These are phyloP conservation scores for Drosophila prolongata DNA, from an alignment of 2,888 invertebrate genomes.

Conservation along the genomic window DNA sequence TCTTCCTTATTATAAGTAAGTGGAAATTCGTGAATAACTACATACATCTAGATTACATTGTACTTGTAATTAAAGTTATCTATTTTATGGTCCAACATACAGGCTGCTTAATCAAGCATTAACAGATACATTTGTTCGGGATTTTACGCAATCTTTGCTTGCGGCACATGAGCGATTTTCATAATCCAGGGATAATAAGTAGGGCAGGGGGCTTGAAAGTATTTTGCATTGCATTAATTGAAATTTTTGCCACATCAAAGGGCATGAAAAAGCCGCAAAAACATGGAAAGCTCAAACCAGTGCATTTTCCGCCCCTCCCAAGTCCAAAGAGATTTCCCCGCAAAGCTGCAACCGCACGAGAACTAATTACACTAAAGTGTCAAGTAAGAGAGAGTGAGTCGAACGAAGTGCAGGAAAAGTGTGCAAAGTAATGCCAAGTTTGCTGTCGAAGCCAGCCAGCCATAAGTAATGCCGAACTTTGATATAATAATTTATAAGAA, in stretches of 20 bases:
- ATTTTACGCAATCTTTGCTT: constrained; percentile 1
- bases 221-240: constrained; percentile 61
- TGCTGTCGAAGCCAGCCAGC: constrained; percentile 36
- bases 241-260: constrained; percentile 66
- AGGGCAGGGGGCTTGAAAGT: constrained; percentile 7
- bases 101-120: constrained; percentile 17
- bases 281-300: constrained; percentile 10
- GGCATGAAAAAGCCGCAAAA: constrained; percentile 35
- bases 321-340: constrained; percentile 17
- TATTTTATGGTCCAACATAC: not conserved
- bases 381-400: constrained; percentile 20
- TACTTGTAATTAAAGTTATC: not conserved
- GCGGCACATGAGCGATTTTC: not conserved
- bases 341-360: constrained; percentile 25
- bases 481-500: constrained; percentile 52
- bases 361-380: constrained; percentile 50
- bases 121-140: constrained; percentile 7
- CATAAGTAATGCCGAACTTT: constrained; percentile 44
- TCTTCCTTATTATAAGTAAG: too few species aligned
- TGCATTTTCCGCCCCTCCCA: constrained; percentile 5
- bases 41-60: too few species aligned
- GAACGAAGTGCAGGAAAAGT: not conserved
- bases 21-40: too few species aligned
- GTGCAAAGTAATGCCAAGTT: constrained; percentile 15
- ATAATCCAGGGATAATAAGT: not conserved